Percentiles rank a stretch among this genome's conserved stretches.
phyloP scores from a whole-genome alignment of 2,888 invertebrate species.

The Frankliniella intonsa region DNA sequence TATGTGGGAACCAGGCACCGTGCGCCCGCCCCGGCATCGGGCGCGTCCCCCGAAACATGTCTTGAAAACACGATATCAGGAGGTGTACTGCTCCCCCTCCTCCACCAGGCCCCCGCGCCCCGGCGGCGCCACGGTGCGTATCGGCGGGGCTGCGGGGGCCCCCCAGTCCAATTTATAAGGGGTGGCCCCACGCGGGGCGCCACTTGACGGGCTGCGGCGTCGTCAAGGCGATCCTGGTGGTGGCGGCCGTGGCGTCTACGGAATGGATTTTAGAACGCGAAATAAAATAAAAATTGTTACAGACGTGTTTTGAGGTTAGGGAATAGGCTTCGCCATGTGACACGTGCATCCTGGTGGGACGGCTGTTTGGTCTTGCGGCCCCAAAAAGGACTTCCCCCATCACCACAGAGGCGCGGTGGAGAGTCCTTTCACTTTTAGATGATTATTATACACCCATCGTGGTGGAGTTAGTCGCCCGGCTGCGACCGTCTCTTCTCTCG shows the following conservation, averaged over 20 bases:
- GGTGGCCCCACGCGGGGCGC: background rate
- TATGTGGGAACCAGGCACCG: background rate
- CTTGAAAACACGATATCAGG: constrained; percentile 14
- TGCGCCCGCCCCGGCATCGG: background rate
- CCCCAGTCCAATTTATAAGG: no score
- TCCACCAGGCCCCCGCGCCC: background rate
- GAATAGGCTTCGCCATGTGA: no score
- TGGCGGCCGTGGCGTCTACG: no score
- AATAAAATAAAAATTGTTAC: no score
- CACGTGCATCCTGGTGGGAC: no score
- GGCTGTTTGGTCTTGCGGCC: no score
- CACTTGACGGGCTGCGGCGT: no score
- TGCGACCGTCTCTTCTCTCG: no score
- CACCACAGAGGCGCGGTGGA: background rate
- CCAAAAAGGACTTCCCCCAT: background rate
- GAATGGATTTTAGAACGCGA: no score
- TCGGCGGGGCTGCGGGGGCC: background rate
- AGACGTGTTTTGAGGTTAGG: no score
- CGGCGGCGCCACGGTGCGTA: background rate
- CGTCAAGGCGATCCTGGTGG: no score
- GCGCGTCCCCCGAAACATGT: constrained; percentile 16
- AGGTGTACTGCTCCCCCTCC: background rate
- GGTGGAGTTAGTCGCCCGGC: no score
- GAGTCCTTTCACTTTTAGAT: constrained; percentile 7
- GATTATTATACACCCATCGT: background rate